Evolutionary conservation across 2,113 vertebrate genomes (phyloP).

Genomic region (Thamnophis sirtalis): DNA sequence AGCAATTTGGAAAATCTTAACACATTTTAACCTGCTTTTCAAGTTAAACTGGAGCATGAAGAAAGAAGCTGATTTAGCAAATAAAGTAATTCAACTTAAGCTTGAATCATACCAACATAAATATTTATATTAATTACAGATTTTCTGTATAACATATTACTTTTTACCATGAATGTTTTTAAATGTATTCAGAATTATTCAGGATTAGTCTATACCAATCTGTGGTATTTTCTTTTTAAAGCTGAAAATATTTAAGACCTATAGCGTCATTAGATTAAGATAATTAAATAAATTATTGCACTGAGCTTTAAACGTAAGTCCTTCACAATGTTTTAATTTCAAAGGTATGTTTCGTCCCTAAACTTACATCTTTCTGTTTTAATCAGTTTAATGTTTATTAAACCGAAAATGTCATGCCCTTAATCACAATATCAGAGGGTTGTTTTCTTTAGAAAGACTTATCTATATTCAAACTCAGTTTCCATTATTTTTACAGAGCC

Average conservation of each 20-base stretch:
- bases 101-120: background rate
- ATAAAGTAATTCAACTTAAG: background rate
- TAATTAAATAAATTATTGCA: background rate
- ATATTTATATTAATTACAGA: background rate
- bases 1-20: background rate
- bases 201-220: background rate
- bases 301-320: background rate
- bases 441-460: background rate
- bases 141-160: background rate
- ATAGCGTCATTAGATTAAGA: background rate
- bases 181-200: background rate
- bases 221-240: background rate
- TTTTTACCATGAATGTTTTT: background rate
- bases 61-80: background rate
- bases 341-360: constrained; percentile 15
- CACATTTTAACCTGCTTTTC: background rate
- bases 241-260: background rate
- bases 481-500: background rate
- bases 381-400: background rate
- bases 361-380: background rate
- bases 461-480: background rate
- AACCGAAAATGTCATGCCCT: background rate
- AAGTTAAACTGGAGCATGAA: background rate
- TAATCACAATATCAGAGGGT: background rate
- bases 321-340: background rate